phyloP scores from a whole-genome alignment of 2,797 vertebrate species.

The Paratrypauchen microcephalus region DNA sequence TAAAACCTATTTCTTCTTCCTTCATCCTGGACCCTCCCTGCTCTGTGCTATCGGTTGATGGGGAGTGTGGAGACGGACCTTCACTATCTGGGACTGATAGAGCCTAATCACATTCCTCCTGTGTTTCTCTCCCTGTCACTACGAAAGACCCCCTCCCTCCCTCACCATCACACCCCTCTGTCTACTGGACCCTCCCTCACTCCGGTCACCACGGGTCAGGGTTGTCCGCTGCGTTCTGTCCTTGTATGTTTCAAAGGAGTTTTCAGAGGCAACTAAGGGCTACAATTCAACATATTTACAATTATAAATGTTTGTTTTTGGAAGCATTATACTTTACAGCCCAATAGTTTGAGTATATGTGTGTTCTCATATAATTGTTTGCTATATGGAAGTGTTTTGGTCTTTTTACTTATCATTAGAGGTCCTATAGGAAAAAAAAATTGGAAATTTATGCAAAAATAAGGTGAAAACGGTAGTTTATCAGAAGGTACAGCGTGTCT shows the following conservation, averaged over 20 bases:
- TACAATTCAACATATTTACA: no score
- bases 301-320: no score
- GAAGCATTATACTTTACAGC: no score
- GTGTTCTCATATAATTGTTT: no score
- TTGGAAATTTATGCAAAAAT: no score
- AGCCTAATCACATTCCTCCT: slow-evolving; percentile 73
- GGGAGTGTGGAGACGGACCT: slow-evolving; percentile 75
- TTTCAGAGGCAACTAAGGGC: neutral
- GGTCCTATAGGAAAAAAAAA: no score
- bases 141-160: slow-evolving; percentile 44
- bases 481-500: no score
- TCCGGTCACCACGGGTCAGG: slow-evolving; percentile 64
- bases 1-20: slow-evolving; percentile 34
- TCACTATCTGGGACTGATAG: slow-evolving; percentile 75
- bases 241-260: neutral
- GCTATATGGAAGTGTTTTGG: no score
- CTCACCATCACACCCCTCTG: slow-evolving; percentile 25
- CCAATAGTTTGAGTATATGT: no score
- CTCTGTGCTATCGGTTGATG: slow-evolving; percentile 60
- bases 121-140: slow-evolving; percentile 67
- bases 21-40: slow-evolving; percentile 27
- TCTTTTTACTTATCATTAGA: no score
- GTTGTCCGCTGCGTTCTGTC: slow-evolving; percentile 33
- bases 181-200: slow-evolving; percentile 43
- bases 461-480: no score